phyloP scores from a whole-genome alignment of 23 tunicate genomes.

The Halocynthia roretzi region DNA sequence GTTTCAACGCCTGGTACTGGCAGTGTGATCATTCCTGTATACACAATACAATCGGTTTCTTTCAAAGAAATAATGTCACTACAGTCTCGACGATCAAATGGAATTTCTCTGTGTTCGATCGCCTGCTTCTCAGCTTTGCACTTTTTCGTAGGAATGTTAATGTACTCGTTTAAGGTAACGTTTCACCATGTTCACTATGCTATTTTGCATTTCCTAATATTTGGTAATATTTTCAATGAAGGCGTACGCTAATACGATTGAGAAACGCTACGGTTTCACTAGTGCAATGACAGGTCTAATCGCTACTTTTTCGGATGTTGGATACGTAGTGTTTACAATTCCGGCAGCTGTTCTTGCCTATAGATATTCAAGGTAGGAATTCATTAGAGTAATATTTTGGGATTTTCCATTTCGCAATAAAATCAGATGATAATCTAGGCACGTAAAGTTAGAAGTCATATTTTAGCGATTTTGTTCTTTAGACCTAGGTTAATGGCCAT shows the following conservation, averaged over 20 bases:
- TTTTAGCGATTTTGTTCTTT: not conserved
- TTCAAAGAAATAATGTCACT: too few relatives aligned
- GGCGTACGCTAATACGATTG: conserved; percentile 36
- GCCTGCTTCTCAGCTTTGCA: conserved; percentile 15
- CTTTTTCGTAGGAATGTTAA: conserved; percentile 28
- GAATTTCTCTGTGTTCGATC: conserved; percentile 7
- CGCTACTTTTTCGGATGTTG: conserved; percentile 8
- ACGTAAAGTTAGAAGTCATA: too few relatives aligned
- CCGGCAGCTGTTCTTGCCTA: conserved; percentile 24
- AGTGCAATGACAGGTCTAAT: conserved; percentile 16
- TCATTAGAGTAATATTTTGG: not conserved
- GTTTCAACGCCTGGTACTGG: too few relatives aligned
- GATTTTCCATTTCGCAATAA: not conserved
- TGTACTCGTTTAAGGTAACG: conserved; percentile 29
- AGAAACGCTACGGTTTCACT: conserved; percentile 31
- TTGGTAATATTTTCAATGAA: not conserved
- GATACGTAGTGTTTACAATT: conserved; percentile 5
- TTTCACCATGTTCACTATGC: not conserved
- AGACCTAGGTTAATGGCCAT: conserved; percentile 27
- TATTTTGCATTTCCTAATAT: not conserved
- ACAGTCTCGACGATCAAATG: too few relatives aligned
- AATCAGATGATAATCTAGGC: too few relatives aligned
- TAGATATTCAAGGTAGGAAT: conserved; percentile 14
- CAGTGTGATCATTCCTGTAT: too few relatives aligned
- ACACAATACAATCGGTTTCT: too few relatives aligned